phyloP scores from a whole-genome alignment of 2,888 invertebrate genomes.

The Netelia inedita region DNA sequence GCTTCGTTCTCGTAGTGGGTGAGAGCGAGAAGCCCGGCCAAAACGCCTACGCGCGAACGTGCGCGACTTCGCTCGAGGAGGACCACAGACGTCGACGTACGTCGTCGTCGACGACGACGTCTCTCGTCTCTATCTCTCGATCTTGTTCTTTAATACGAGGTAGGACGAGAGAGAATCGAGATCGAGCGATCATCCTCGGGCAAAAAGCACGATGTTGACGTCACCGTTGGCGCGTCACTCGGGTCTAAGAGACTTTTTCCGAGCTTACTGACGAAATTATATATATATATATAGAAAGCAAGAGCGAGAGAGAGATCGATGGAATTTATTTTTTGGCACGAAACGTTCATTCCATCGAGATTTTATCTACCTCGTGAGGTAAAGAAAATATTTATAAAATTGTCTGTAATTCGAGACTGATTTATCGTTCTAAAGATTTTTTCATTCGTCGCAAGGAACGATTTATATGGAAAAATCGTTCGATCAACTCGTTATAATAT shows the following conservation, averaged over 20 bases:
- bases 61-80: background rate
- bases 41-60: slow-evolving; percentile 67
- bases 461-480: too few species aligned
- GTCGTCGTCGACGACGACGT: background rate
- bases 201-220: slow-evolving; percentile 6
- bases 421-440: too few species aligned
- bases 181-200: background rate
- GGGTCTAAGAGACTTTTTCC: background rate
- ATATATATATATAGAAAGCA: background rate
- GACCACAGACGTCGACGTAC: slow-evolving; percentile 25
- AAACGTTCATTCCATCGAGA: too few species aligned
- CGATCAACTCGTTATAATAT: too few species aligned
- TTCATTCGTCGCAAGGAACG: too few species aligned
- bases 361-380: too few species aligned
- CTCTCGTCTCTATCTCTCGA: slow-evolving; percentile 20
- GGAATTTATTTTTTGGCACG: slow-evolving; percentile 16
- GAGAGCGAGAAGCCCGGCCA: slow-evolving; percentile 62
- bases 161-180: background rate
- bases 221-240: slow-evolving; percentile 9
- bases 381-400: too few species aligned
- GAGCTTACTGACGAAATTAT: background rate
- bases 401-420: too few species aligned
- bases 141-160: slow-evolving; percentile 9
- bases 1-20: slow-evolving; percentile 1
- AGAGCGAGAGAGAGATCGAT: too few species aligned